These are phyloP conservation scores for Poicephalus gulielmi DNA, from an alignment of 2,113 vertebrate species.

Conservation along the genomic window DNA sequence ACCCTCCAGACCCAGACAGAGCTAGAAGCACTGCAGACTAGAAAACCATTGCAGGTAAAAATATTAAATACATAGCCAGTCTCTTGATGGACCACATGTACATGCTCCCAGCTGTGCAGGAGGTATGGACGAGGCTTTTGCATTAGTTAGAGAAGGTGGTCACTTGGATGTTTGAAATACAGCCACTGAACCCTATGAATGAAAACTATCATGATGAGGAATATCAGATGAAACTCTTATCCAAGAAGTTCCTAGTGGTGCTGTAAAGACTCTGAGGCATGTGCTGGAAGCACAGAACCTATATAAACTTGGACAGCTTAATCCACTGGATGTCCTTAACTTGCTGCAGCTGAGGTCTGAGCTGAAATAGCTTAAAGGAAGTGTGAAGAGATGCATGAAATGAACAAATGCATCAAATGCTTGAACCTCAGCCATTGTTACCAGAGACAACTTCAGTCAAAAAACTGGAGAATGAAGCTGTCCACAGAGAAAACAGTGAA, in stretches of 20 bases:
- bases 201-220: conserved; percentile 78
- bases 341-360: conserved; percentile 83
- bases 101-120: conserved; percentile 50
- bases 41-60: conserved; percentile 81
- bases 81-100: conserved; percentile 70
- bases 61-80: conserved; percentile 83
- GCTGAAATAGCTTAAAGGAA: conserved; percentile 83
- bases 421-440: conserved; percentile 85
- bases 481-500: conserved; percentile 84
- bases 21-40: conserved; percentile 71
- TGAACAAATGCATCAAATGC: conserved; percentile 26
- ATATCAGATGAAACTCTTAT: background rate
- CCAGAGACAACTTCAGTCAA: conserved; percentile 82
- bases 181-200: conserved; percentile 80
- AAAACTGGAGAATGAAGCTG: conserved; percentile 83
- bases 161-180: conserved; percentile 85
- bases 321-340: conserved; percentile 81
- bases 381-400: conserved; percentile 81
- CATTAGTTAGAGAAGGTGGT: conserved; percentile 81
- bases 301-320: conserved; percentile 80
- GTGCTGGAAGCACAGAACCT: conserved; percentile 85
- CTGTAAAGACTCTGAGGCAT: conserved; percentile 82
- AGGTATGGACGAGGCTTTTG: conserved; percentile 74
- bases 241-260: conserved; percentile 78
- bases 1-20: conserved; percentile 68